phyloP scores from a whole-genome alignment of 2,888 invertebrate genomes.

The Antheraea yamamai region DNA sequence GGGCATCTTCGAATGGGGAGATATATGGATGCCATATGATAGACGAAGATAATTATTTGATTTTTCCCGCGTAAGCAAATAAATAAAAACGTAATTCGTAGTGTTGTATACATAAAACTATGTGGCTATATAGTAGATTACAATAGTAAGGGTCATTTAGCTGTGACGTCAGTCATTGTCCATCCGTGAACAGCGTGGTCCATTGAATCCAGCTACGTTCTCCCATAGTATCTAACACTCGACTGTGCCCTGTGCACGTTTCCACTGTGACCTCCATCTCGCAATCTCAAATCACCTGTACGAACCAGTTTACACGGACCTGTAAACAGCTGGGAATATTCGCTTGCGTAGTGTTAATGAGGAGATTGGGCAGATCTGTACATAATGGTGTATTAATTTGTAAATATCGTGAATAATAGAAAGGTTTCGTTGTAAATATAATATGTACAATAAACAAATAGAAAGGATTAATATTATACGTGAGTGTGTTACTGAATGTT shows the following conservation, averaged over 20 bases:
- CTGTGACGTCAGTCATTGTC: slow-evolving; percentile 17
- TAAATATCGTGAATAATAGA: slow-evolving; percentile 2
- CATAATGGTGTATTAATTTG: slow-evolving; percentile 6
- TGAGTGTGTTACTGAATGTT: slow-evolving; percentile 16
- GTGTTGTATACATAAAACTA: background rate
- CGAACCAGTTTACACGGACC: background rate
- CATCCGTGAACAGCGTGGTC: slow-evolving; percentile 38
- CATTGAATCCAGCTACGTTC: slow-evolving; percentile 29
- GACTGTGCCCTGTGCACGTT: slow-evolving; percentile 36
- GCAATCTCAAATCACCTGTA: slow-evolving; percentile 14
- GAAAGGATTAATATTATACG: background rate
- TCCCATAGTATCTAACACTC: slow-evolving; percentile 42
- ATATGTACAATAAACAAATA: slow-evolving; percentile 3
- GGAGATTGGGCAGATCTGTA: slow-evolving; percentile 14
- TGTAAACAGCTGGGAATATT: background rate
- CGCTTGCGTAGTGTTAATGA: background rate
- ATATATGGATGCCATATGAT: background rate
- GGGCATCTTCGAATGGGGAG: background rate
- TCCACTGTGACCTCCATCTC: slow-evolving; percentile 25
- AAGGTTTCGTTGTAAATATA: background rate
- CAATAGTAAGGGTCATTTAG: slow-evolving; percentile 16
- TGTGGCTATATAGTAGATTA: slow-evolving; percentile 6
- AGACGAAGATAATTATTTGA: background rate
- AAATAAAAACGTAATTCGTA: background rate
- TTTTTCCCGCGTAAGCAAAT: background rate